These are phyloP conservation scores for Enteromius thamalakanensis DNA, from an alignment of 2,797 vertebrate genomes.

Conservation along the genomic window DNA sequence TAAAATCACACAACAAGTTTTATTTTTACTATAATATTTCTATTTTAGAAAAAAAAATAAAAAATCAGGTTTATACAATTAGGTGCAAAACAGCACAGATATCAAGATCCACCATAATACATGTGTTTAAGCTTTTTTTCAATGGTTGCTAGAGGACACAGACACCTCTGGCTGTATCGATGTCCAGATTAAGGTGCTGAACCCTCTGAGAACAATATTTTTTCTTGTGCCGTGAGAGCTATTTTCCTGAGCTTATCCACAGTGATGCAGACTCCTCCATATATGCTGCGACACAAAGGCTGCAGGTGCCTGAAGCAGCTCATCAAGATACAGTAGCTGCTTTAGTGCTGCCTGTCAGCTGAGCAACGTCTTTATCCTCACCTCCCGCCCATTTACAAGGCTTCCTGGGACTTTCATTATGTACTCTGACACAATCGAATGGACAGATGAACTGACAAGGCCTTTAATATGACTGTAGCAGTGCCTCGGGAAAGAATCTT, in stretches of 20 bases:
- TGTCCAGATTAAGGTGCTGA: conserved; percentile 18
- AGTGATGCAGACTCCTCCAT: conserved; percentile 19
- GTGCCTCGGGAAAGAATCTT: conserved; percentile 16
- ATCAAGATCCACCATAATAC: background rate
- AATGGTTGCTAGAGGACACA: background rate
- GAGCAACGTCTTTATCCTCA: conserved; percentile 38
- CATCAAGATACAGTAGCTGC: conserved; percentile 30
- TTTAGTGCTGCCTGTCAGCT: conserved; percentile 44
- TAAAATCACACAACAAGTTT: no score
- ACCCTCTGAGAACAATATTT: conserved; percentile 1
- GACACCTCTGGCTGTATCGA: background rate
- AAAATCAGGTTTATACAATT: background rate
- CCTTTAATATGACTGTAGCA: conserved; percentile 37
- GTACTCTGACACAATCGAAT: conserved; percentile 39
- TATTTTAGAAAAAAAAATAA: no score
- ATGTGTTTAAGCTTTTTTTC: background rate
- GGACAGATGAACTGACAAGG: conserved; percentile 44
- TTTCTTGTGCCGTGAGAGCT: background rate
- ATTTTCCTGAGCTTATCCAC: conserved; percentile 15
- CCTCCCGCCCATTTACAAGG: conserved; percentile 42
- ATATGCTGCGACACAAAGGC: conserved; percentile 22
- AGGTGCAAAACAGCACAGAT: background rate
- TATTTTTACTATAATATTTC: no score
- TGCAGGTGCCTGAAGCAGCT: conserved; percentile 26
- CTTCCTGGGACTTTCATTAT: conserved; percentile 43